phyloP scores from a whole-genome alignment of 2,113 vertebrate species.

The Engraulis encrasicolus region DNA sequence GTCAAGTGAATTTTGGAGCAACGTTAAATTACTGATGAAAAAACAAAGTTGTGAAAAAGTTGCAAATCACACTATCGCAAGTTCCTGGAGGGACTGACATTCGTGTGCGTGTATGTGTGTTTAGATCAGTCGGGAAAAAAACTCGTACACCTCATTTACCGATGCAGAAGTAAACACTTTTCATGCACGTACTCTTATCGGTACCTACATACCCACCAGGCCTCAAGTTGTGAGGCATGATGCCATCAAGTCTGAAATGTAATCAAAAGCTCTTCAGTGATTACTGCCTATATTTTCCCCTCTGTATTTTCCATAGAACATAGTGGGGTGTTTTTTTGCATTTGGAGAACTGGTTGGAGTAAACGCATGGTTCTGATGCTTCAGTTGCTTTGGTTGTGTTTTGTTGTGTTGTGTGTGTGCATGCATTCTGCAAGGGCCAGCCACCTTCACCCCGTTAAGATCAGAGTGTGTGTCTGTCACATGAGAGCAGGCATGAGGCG shows the following conservation, averaged over 20 bases:
- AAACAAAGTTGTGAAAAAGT: too few species aligned
- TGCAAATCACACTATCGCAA: too few species aligned
- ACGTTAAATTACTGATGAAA: too few species aligned
- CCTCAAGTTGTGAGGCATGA: too few species aligned
- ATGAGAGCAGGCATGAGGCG: background rate
- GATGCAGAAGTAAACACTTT: too few species aligned
- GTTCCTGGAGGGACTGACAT: too few species aligned
- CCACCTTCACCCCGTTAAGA: background rate
- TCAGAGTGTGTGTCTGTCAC: background rate
- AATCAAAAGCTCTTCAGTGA: background rate
- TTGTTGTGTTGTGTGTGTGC: too few species aligned
- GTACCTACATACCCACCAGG: too few species aligned
- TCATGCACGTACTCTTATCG: too few species aligned
- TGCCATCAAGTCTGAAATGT: background rate
- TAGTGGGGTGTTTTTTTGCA: background rate
- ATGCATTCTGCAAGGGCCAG: background rate
- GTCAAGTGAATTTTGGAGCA: too few species aligned
- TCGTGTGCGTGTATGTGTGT: background rate
- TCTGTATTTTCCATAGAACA: background rate
- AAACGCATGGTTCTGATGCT: background rate
- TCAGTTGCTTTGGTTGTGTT: background rate
- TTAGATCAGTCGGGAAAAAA: too few species aligned
- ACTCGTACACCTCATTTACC: too few species aligned
- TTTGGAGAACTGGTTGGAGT: background rate
- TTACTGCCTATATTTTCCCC: background rate